Evolutionary conservation across 2,797 vertebrate species (phyloP), one percentile per base, ranked within the genome.

Genomic region (Eptatretus atami): DNA sequence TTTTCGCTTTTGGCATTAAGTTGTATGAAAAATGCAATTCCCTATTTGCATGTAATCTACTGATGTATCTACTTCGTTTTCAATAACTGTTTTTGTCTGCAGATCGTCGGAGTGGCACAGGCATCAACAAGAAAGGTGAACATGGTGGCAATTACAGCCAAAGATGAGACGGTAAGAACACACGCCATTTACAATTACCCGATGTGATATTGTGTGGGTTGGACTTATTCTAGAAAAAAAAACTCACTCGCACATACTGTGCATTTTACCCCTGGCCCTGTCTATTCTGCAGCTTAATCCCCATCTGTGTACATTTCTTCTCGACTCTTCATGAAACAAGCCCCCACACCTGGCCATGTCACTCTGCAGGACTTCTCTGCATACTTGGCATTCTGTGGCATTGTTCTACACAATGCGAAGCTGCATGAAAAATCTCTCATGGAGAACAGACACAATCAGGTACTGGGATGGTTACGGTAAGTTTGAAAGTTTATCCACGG

Each of bases 21-120:
- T 44, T 44, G 31, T 44, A 8, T 44, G 31, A 8, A 44, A 44
- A 44, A 44, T 44, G 31, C 31, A n/a, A 5, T 44, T 44, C n/a
- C 31, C 31, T 5, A 44, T 44, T 4, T 8, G 31, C 31, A 44
- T 44, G 31, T 44, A 44, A 4, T 44, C 31, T 44, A 44, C 31
- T 8, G 31, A 67, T 66, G 63, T 24, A 31, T 64, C 19, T 63
- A n/a, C n/a, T 63, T 53, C 13, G 6, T 68, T 74, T 67, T 72
- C 44, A 63, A 53, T 6, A 9, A 63, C 14, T 65, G 54, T 52
- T 52, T 67, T 54, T 65, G 31, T 8, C 31, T 44, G 31, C 72
- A 96, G 90, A 87, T 96, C 6, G 88, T 96, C 61, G 90, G 88
- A 14, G 88, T 96, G 52, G 90, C 85, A 66, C 88, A 95, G 74